Evolutionary conservation across 2,888 invertebrate genomes (phyloP).

Genomic region (Tetramorium bicarinatum): DNA sequence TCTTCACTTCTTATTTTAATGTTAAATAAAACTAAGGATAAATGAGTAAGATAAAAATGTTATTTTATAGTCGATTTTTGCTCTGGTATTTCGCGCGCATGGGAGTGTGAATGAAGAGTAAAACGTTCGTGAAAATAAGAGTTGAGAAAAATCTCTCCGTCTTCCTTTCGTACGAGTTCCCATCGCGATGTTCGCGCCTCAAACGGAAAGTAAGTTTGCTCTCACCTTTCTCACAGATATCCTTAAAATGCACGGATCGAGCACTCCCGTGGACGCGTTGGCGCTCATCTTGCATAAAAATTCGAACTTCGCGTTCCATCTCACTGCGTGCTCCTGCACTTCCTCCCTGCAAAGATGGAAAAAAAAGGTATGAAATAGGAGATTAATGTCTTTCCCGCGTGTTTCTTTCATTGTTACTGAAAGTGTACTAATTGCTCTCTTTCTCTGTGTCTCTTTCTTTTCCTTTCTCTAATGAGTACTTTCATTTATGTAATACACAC

Average conservation of each 20-base stretch:
- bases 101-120: constrained; percentile 1
- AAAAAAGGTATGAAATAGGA: background rate
- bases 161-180: background rate
- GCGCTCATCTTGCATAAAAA: constrained; percentile 99
- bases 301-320: constrained; percentile 96
- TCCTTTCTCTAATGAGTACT: background rate
- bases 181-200: constrained; percentile 24
- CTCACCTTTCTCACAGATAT: constrained; percentile 97
- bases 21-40: background rate
- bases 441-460: background rate
- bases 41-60: background rate
- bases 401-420: background rate
- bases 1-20: background rate
- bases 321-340: constrained; percentile 96
- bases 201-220: constrained; percentile 38
- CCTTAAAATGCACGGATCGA: constrained; percentile 97
- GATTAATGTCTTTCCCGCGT: constrained; percentile 10
- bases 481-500: background rate
- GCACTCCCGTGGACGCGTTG: constrained; percentile 96
- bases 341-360: constrained; percentile 91
- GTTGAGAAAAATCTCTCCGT: constrained; percentile 15
- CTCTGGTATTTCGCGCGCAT: background rate
- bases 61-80: background rate
- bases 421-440: constrained; percentile 7
- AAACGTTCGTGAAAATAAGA: constrained; percentile 34